Evolutionary conservation across 2,888 invertebrate species (phyloP).

Genomic region (Melanargia galathea): DNA sequence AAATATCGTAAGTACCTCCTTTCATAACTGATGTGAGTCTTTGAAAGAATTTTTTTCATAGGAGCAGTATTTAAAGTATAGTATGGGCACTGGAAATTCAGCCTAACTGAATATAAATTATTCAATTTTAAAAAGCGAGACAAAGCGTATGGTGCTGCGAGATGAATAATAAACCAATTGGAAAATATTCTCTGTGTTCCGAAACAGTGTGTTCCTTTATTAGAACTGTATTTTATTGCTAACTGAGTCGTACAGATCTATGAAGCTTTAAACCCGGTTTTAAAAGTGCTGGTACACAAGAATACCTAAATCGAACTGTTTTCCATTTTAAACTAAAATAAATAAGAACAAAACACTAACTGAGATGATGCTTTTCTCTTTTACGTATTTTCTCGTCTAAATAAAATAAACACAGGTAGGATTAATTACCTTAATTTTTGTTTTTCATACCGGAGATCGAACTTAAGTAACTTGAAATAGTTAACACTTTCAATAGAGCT

Average conservation of each 20-base stretch:
- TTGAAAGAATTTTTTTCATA: no score
- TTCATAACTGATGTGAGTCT: no score
- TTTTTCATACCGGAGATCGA: no score
- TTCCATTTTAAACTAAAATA: not conserved
- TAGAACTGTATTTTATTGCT: constrained; percentile 13
- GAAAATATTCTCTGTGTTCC: constrained; percentile 22
- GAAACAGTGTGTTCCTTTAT: constrained; percentile 10
- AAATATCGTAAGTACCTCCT: no score
- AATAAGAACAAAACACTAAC: constrained; percentile 7
- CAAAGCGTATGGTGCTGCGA: constrained; percentile 10
- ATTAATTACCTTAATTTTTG: not conserved
- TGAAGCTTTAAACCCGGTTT: not conserved
- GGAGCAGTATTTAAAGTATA: no score
- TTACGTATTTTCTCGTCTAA: not conserved
- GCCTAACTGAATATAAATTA: constrained; percentile 3
- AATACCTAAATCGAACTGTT: not conserved
- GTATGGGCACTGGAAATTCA: not conserved
- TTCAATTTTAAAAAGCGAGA: constrained; percentile 13
- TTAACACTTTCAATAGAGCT: not conserved
- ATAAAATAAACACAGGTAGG: no score
- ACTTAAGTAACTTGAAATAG: not conserved
- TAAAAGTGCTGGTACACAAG: not conserved
- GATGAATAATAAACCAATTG: constrained; percentile 18
- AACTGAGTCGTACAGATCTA: not conserved
- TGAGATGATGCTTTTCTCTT: not conserved